A percentile compares a stretch with the other conserved stretches of the same genome.
These are phyloP conservation scores for Julus scandinavius DNA, from an alignment of 2,888 invertebrate species.

Conservation along the genomic window DNA sequence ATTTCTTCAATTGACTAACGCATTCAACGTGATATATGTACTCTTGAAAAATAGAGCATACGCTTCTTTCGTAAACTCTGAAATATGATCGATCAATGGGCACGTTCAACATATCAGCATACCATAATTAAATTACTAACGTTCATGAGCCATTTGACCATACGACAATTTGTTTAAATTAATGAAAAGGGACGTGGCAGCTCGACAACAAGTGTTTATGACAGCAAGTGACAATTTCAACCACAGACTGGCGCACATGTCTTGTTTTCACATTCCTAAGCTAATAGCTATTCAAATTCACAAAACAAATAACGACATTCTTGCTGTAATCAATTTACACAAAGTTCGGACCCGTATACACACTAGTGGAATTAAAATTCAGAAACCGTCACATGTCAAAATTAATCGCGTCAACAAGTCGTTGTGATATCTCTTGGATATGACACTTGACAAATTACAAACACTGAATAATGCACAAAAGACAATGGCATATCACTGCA, in stretches of 20 bases:
- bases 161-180: neutral
- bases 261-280: neutral
- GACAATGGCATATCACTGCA: no score
- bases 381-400: neutral
- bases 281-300: neutral
- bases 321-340: neutral
- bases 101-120: neutral
- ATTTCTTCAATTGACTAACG: neutral
- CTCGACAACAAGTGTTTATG: neutral
- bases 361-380: neutral
- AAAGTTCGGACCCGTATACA: neutral
- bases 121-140: neutral
- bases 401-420: neutral
- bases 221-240: neutral
- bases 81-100: neutral
- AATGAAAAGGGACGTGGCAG: neutral
- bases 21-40: neutral
- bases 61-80: no score
- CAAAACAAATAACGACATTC: neutral
- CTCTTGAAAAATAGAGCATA: no score
- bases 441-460: neutral
- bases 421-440: neutral
- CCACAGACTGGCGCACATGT: neutral
- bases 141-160: neutral
- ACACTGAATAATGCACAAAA: no score